Conservation (phyloP, 2,797 vertebrate species). For the Apogon hyalosoma region DNA sequence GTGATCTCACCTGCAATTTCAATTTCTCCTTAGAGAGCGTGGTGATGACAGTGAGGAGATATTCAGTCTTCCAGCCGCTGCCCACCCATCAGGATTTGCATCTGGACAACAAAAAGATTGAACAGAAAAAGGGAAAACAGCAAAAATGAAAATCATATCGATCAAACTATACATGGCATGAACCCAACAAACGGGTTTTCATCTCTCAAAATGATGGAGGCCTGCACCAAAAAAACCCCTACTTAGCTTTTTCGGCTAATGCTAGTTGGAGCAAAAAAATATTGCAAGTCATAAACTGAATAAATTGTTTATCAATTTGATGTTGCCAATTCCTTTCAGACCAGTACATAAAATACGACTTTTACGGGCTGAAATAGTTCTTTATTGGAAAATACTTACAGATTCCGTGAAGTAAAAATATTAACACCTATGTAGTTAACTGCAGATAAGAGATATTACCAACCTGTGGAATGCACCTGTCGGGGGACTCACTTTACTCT, state of each 20-base stretch:
- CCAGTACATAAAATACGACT: too few relatives aligned
- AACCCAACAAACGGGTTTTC: constrained; percentile 11
- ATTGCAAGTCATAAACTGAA: too few relatives aligned
- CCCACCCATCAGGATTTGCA: constrained; percentile 34
- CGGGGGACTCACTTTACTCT: constrained; percentile 44
- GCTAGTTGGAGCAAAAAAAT: too few relatives aligned
- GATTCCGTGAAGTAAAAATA: too few relatives aligned
- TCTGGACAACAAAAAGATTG: constrained; percentile 14
- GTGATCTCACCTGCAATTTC: constrained; percentile 23
- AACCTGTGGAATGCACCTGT: constrained; percentile 75
- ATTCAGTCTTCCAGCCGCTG: constrained; percentile 71
- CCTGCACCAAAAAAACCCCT: too few relatives aligned
- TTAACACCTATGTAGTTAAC: too few relatives aligned
- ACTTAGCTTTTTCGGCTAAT: too few relatives aligned
- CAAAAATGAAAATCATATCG: constrained; percentile 11
- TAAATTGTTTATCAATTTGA: too few relatives aligned
- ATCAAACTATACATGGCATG: not conserved
- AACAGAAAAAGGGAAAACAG: constrained; percentile 35
- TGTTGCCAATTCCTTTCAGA: too few relatives aligned
- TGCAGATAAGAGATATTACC: not conserved
- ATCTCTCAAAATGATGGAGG: too few relatives aligned
- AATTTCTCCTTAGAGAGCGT: constrained; percentile 70
- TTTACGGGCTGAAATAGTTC: too few relatives aligned
- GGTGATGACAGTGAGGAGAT: constrained; percentile 91
- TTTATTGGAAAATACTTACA: too few relatives aligned